A percentile compares a stretch with the other conserved stretches of the same genome.
Evolutionary conservation across 2,888 invertebrate genomes (phyloP).

Genomic region (Brachyptera risi): DNA sequence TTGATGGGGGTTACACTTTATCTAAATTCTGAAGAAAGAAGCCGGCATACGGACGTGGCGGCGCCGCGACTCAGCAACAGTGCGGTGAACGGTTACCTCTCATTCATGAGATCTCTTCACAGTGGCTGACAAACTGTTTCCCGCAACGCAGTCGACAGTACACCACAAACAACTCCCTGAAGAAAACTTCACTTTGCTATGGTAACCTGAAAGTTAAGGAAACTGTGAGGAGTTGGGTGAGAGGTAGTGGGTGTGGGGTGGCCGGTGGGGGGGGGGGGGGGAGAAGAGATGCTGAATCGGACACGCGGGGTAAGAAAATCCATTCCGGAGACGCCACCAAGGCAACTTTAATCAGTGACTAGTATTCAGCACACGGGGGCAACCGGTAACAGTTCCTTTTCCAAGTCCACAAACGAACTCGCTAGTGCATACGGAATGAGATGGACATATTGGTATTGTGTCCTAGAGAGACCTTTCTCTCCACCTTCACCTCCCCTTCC

Average conservation of each 20-base stretch:
- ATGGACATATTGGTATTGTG: too few relatives aligned
- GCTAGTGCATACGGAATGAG: not conserved
- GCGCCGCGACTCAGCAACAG: too few relatives aligned
- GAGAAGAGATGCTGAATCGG: not conserved
- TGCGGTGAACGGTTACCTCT: too few relatives aligned
- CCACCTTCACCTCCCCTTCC: too few relatives aligned
- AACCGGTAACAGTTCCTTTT: slow-evolving; percentile 7
- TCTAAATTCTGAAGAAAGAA: too few relatives aligned
- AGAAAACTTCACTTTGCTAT: too few relatives aligned
- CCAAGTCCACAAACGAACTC: slow-evolving; percentile 3
- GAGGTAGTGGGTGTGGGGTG: not conserved
- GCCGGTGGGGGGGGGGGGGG: not conserved
- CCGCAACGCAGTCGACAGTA: too few relatives aligned
- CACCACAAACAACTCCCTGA: too few relatives aligned
- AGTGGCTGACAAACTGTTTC: too few relatives aligned
- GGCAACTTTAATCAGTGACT: slow-evolving; percentile 2
- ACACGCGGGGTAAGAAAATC: not conserved
- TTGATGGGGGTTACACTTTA: too few relatives aligned
- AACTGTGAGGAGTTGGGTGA: not conserved
- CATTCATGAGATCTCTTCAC: too few relatives aligned
- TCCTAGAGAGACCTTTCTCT: not conserved
- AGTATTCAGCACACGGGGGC: not conserved
- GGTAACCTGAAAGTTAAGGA: not conserved
- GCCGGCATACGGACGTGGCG: too few relatives aligned
- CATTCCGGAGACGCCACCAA: not conserved